Conservation (phyloP, 2,888 invertebrate genomes). For the Clunio marinus region DNA sequence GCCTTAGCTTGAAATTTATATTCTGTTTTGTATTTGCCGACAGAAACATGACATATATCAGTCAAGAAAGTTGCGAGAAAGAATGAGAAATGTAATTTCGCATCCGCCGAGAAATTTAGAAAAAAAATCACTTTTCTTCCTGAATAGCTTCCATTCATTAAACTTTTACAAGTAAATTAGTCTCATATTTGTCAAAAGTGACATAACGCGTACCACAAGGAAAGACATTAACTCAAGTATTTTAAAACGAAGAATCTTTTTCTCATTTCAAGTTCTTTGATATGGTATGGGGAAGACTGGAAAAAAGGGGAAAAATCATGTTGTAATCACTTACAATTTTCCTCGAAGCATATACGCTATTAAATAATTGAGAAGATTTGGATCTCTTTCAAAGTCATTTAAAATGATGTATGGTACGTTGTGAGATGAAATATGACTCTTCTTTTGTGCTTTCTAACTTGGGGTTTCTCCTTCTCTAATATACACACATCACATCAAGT, state of each 20-base stretch:
- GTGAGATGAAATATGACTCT: slow-evolving; percentile 32
- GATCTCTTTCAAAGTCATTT: slow-evolving; percentile 39
- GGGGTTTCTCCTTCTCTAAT: neutral
- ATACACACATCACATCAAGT: neutral
- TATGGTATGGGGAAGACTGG: neutral
- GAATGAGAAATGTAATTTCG: too few relatives aligned
- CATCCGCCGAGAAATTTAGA: too few relatives aligned
- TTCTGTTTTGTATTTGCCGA: neutral
- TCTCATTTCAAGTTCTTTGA: neutral
- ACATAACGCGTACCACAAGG: too few relatives aligned
- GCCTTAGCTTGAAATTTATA: neutral
- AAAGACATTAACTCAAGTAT: neutral
- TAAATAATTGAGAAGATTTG: slow-evolving; percentile 38
- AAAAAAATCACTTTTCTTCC: too few relatives aligned
- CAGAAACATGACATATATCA: neutral
- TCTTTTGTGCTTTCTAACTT: neutral
- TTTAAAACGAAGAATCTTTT: neutral
- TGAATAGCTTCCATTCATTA: neutral
- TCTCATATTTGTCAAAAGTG: slow-evolving; percentile 2
- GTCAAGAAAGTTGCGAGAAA: slow-evolving; percentile 2
- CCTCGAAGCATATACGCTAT: slow-evolving; percentile 5
- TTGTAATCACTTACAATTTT: slow-evolving; percentile 32
- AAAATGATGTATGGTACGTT: slow-evolving; percentile 34
- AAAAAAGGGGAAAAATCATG: neutral
- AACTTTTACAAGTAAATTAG: slow-evolving; percentile 9